Evolutionary conservation across 1,140 invertebrate genomes (phyloP).

Genomic region (Drosophila hydei): DNA sequence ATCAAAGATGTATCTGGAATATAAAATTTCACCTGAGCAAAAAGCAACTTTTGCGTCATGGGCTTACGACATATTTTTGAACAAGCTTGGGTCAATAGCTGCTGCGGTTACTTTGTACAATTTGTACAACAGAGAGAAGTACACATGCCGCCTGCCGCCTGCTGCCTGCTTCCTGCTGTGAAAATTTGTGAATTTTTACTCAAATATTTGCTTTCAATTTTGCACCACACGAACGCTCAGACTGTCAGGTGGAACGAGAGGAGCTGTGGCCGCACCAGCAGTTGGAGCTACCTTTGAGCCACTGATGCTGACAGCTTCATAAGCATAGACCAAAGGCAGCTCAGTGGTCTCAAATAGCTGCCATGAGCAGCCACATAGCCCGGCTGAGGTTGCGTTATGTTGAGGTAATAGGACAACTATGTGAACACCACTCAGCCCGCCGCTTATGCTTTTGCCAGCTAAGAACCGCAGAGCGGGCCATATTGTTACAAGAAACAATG

Average conservation of each 20-base stretch:
- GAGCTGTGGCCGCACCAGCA: not conserved
- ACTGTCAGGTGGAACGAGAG: slow-evolving; percentile 1
- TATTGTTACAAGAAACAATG: slow-evolving; percentile 79
- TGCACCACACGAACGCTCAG: slow-evolving; percentile 37
- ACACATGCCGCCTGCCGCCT: slow-evolving; percentile 23
- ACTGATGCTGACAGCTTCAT: slow-evolving; percentile 72
- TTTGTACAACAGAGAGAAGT: slow-evolving; percentile 38
- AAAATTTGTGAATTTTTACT: slow-evolving; percentile 76
- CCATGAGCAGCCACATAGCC: slow-evolving; percentile 50
- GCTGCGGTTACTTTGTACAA: slow-evolving; percentile 62
- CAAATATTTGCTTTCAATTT: slow-evolving; percentile 83
- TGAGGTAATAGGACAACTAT: slow-evolving; percentile 51
- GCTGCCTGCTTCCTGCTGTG: slow-evolving; percentile 3
- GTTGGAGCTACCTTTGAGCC: slow-evolving; percentile 49
- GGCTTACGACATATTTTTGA: slow-evolving; percentile 35
- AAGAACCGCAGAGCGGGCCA: slow-evolving; percentile 43
- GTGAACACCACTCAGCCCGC: not conserved
- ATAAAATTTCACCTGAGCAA: slow-evolving; percentile 4
- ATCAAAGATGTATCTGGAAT: slow-evolving; percentile 1
- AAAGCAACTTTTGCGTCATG: not conserved
- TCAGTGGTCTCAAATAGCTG: slow-evolving; percentile 77
- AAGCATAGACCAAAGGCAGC: slow-evolving; percentile 70
- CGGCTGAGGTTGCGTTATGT: slow-evolving; percentile 19
- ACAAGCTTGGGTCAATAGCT: slow-evolving; percentile 42
- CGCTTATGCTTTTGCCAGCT: not conserved